Evolutionary conservation across 2,113 vertebrate genomes (phyloP).

Genomic region (Grammomys surdaster): DNA sequence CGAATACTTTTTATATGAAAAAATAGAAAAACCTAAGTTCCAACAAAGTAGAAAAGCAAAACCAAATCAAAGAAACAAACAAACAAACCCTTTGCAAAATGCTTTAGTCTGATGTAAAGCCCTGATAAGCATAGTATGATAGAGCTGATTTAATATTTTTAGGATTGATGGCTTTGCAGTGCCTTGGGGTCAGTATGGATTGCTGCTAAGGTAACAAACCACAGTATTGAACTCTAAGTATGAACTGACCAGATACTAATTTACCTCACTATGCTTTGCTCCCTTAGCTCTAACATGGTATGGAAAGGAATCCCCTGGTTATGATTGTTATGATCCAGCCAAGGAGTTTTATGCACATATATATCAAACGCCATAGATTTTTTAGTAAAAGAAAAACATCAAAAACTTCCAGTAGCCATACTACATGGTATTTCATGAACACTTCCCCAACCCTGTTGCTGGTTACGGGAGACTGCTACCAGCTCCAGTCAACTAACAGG

Average conservation of each 20-base stretch:
- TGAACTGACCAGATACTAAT: conserved; percentile 67
- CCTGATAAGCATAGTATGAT: conserved; percentile 72
- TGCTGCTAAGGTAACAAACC: conserved; percentile 67
- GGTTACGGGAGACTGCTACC: neutral
- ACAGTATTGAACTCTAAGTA: conserved; percentile 63
- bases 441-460: neutral
- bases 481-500: neutral
- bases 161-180: conserved; percentile 69
- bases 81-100: conserved; percentile 76
- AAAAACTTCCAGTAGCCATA: neutral
- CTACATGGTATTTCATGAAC: neutral
- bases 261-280: conserved; percentile 60
- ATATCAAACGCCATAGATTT: neutral
- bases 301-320: neutral
- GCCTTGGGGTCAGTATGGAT: conserved; percentile 45
- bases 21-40: conserved; percentile 56
- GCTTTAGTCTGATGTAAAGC: conserved; percentile 68
- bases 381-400: neutral
- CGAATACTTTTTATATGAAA: conserved; percentile 47
- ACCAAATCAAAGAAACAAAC: too few relatives aligned
- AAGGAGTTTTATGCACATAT: neutral
- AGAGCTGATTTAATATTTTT: conserved; percentile 71
- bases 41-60: conserved; percentile 48
- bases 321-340: neutral
- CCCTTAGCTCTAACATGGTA: conserved; percentile 26